These are phyloP conservation scores for Stigmatopora nigra DNA, from an alignment of 2,113 vertebrate species.

Conservation along the genomic window DNA sequence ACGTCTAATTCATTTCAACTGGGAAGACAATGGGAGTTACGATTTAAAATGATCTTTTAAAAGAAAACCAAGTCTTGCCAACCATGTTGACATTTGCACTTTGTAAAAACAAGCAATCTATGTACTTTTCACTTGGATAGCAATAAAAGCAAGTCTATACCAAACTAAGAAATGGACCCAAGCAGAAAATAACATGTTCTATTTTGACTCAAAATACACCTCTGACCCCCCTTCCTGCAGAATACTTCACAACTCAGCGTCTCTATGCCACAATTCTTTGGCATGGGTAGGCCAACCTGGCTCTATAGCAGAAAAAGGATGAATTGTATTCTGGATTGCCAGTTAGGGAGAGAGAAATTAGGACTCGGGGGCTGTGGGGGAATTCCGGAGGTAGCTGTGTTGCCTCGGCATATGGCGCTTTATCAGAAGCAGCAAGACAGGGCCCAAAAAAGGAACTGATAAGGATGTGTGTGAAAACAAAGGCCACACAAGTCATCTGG, in stretches of 20 bases:
- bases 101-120: constrained; percentile 4
- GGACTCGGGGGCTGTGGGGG: constrained; percentile 31
- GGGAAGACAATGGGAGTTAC: too few species aligned
- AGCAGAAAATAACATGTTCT: constrained; percentile 62
- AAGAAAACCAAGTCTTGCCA: too few species aligned
- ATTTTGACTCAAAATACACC: constrained; percentile 54
- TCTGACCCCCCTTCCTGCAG: constrained; percentile 21
- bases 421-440: constrained; percentile 51
- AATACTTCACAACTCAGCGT: constrained; percentile 12
- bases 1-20: too few species aligned
- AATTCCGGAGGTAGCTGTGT: constrained; percentile 55
- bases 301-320: constrained; percentile 36
- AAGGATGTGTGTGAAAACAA: constrained; percentile 54
- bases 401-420: constrained; percentile 46
- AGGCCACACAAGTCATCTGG: constrained; percentile 22
- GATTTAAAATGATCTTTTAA: too few species aligned
- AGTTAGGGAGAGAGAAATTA: constrained; percentile 42
- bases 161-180: constrained; percentile 46
- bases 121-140: constrained; percentile 21
- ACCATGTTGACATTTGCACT: constrained; percentile 7
- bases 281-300: constrained; percentile 3
- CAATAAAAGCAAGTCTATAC: constrained; percentile 23
- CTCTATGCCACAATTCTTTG: constrained; percentile 15
- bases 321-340: constrained; percentile 36
- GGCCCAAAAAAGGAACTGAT: constrained; percentile 63